Evolutionary conservation across 2,797 vertebrate species (phyloP).

Genomic region (Margarornis squamiger): DNA sequence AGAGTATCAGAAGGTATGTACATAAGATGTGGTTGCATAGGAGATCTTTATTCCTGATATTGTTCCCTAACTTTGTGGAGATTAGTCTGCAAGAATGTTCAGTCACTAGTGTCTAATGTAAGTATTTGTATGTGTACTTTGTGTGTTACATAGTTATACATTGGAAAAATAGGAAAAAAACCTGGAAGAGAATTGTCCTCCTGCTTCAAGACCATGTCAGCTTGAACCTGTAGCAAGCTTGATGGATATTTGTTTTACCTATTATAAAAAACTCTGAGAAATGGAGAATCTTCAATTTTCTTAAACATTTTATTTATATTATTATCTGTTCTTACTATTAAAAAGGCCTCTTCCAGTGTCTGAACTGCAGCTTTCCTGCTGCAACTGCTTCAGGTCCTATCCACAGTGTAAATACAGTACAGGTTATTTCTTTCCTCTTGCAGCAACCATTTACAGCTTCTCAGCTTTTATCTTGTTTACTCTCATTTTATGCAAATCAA

Average conservation of each 20-base stretch:
- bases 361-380: neutral
- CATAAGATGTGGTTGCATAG: neutral
- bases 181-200: neutral
- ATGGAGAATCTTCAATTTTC: neutral
- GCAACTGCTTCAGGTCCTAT: neutral
- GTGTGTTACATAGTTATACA: neutral
- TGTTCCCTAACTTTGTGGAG: neutral
- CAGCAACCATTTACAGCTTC: neutral
- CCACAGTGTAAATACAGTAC: neutral
- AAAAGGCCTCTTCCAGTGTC: neutral
- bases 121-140: neutral
- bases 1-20: constrained; percentile 36
- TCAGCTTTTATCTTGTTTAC: neutral
- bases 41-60: neutral
- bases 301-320: neutral
- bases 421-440: neutral
- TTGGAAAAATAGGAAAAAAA: neutral
- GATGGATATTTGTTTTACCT: neutral
- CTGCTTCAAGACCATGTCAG: neutral
- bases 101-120: neutral
- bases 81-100: neutral
- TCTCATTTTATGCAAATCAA: neutral
- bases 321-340: neutral
- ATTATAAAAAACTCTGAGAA: neutral
- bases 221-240: neutral